Base-by-base conservation (phyloP, 2,888 invertebrate genomes). In the Sarcophaga caerulescens region DNA sequence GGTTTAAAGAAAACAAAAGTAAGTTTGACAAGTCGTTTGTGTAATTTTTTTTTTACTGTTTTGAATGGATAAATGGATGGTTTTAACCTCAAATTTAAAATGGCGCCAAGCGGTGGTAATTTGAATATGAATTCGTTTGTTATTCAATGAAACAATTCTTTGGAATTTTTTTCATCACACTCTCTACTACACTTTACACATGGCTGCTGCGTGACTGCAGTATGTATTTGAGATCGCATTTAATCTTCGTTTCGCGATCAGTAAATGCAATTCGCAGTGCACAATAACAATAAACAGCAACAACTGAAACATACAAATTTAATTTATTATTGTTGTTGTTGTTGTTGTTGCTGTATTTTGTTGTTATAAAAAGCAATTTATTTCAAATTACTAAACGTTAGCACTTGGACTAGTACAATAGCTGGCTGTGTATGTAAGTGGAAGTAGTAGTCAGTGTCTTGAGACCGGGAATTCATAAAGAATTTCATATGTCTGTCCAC, bases 211-310 rank as follows among this genome's bases (percentile, higher is more conserved):
- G 23, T 19, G 63, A 11, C 35, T 62, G 45, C 17, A 8, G 35
- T 3, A 35, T 35, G 62, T 62, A 21, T 23, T 35, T 45, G 62
- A 45, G 59, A 76, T 71, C 73, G 35, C 57, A 71, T 76, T 76
- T 66, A 82, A 82, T 82, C 76, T 66, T 66, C 59, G 60, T 82
- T 76, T 59, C 65, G 66, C 23, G 81, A 82, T 82, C 76, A 45
- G 75, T 23, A 63, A 65, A 70, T 23, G 65, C 57, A 10, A 63
- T 74, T 35, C 35, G 21, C 44, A 19, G 44, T 57, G 75, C 75
- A 75, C 35, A 35, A 35, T 35, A 35, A 35, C 35, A 35, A 35
- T 35, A 35, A 35, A 10, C 35, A 35, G 10, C 35, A 17, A 17
- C 23, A 25, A 14, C n/a, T 44, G 1, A 44, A 66, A 66, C 66